Evolutionary conservation across 2,113 vertebrate genomes (phyloP), one percentile per base, ranked within the genome.

Genomic region (Coryphaenoides rupestris): DNA sequence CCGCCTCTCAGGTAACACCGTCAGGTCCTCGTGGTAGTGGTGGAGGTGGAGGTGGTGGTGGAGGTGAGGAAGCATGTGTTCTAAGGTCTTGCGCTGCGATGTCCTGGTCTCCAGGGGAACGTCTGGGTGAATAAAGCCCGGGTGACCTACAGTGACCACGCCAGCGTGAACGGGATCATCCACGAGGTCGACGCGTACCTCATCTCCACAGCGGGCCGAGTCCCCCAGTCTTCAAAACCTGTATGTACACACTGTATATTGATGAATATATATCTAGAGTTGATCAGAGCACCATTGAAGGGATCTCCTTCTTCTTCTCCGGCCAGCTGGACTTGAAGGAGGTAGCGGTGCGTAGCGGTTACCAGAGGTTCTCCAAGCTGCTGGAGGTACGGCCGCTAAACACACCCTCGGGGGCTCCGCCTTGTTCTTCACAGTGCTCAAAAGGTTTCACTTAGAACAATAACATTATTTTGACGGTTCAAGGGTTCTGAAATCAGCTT

Each of bases 141-240:
- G 60, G 80, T 98, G 62, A 76, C 93, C 21, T 67, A 80, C 77
- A 91, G 90, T 0, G 87, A 95, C 21, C 74, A 63, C 21, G 55
- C 93, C 75, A 85, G 84, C 54, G 77, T 84, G 13, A 99, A 99
- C 2, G 96, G 96, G 0, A 88, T 98, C 62, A 89, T 96, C 69
- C 92, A 99, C 9, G 61, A 93, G 76, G 92, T 98, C 60, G 85
- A 94, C 79, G 87, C 74, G 13, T 12, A 95, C 19, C 86, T 98
- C 47, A 64, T 88, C 54, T 92, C 94, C 2, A 87, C 2, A 77
- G 68, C 1, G 23, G 88, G 47, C n/a, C n/a, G n/a, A n/a, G n/a
- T 26, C 3, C 6, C 24, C 24, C 6, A 6, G 24, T 3, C 24
- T 26, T 26, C 6, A 26, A 26, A 26, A 26, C 24, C 3, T 6